Percentiles rank a stretch among this genome's conserved stretches.
Conservation (phyloP, 2,888 invertebrate genomes). For the Acholoe squamosa region DNA sequence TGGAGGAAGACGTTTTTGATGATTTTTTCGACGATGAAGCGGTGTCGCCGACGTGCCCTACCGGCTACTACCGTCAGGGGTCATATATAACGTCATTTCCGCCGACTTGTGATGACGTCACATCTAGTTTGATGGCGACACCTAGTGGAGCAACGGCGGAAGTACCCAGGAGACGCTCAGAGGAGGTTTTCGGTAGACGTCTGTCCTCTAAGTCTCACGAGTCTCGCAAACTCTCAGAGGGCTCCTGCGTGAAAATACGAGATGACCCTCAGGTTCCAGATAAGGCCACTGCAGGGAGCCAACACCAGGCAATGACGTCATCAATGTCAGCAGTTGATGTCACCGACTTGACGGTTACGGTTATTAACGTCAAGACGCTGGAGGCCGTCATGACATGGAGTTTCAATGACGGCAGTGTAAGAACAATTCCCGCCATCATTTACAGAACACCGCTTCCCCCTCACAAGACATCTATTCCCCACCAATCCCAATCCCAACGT, state of each 20-base stretch:
- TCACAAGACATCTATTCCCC: neutral
- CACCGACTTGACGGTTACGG: neutral
- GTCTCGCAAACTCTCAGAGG: conserved; percentile 2
- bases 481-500: neutral
- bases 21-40: neutral
- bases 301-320: neutral
- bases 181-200: neutral
- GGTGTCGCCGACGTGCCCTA: neutral
- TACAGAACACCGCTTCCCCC: neutral
- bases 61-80: conserved; percentile 5
- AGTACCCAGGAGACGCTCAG: neutral
- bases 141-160: neutral
- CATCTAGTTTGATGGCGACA: neutral
- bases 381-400: conserved; percentile 35
- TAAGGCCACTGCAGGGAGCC: neutral
- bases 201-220: neutral
- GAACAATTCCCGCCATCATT: neutral
- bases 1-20: conserved; percentile 30
- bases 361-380: conserved; percentile 1
- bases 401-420: neutral
- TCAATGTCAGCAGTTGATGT: neutral
- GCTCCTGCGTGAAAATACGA: conserved; percentile 20
- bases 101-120: neutral
- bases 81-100: neutral
- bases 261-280: neutral